Evolutionary conservation across 2,113 vertebrate species (phyloP).

Genomic region (Poicephalus meyeri): DNA sequence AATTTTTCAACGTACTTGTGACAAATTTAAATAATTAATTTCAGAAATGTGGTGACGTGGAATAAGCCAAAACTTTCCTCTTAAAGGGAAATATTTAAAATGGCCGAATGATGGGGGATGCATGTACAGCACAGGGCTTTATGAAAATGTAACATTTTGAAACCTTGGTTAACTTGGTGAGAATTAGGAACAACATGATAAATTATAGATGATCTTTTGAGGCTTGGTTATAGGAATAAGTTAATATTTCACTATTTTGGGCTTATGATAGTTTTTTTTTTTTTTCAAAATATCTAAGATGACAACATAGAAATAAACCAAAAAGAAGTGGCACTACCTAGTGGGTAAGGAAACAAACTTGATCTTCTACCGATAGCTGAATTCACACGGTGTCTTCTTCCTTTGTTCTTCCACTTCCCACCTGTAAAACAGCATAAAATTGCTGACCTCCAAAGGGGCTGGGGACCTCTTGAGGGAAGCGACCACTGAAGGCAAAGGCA

Average conservation of each 20-base stretch:
- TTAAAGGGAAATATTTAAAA: neutral
- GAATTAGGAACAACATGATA: neutral
- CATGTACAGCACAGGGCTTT: neutral
- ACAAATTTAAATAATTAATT: neutral
- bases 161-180: neutral
- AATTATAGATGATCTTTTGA: neutral
- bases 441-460: neutral
- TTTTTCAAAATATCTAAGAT: neutral
- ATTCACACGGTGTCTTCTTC: accelerated
- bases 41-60: neutral
- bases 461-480: neutral
- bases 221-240: neutral
- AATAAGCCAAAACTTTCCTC: neutral
- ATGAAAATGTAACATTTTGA: neutral
- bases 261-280: neutral
- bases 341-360: neutral
- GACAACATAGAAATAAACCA: neutral
- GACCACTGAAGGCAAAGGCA: neutral
- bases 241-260: neutral
- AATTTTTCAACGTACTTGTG: neutral
- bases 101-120: neutral
- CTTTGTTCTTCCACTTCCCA: neutral
- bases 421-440: neutral
- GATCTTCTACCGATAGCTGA: neutral
- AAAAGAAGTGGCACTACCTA: neutral